These are phyloP conservation scores for Sarotherodon lohbergeri DNA, from an alignment of 2,113 vertebrate genomes.

Conservation along the genomic window DNA sequence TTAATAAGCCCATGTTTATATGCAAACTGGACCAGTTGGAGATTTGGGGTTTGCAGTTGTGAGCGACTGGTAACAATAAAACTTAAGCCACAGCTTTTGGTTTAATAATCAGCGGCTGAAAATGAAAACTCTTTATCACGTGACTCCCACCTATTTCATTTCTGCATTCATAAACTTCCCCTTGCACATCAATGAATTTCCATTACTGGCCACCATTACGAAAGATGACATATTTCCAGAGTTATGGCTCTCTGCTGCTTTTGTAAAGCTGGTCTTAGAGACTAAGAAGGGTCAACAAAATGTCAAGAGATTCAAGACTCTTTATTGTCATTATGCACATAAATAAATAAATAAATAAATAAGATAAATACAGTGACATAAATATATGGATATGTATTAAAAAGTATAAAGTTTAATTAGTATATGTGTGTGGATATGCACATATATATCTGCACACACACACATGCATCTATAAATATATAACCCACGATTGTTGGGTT, in stretches of 20 bases:
- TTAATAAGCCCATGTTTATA: neutral
- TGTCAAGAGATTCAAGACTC: neutral
- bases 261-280: neutral
- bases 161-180: slow-evolving; percentile 3
- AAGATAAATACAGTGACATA: too few species aligned
- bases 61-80: too few species aligned
- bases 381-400: too few species aligned
- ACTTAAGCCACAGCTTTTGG: neutral
- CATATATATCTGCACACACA: neutral
- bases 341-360: too few species aligned
- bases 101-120: neutral
- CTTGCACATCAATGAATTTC: neutral
- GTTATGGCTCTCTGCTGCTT: neutral
- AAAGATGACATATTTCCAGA: neutral
- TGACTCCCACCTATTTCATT: neutral
- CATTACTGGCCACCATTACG: neutral
- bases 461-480: neutral
- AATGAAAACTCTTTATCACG: neutral
- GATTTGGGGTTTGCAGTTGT: neutral
- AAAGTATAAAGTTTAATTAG: too few species aligned
- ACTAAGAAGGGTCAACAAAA: neutral
- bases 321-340: too few species aligned
- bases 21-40: neutral
- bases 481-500: neutral
- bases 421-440: neutral